phyloP scores from a whole-genome alignment of 2,797 vertebrate genomes.

The Fundulus diaphanus region DNA sequence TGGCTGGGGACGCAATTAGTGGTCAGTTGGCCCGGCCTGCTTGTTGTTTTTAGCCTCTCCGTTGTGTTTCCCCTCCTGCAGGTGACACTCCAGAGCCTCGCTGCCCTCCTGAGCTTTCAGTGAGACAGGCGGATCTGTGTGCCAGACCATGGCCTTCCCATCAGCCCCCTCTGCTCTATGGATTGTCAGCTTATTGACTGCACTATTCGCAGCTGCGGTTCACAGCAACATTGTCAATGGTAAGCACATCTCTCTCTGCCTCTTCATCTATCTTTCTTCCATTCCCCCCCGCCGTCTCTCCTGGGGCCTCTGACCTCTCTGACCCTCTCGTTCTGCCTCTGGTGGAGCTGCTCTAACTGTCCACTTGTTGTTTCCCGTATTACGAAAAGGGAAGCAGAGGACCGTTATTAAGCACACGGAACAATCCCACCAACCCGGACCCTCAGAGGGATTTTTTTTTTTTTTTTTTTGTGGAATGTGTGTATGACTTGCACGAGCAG shows the following conservation, averaged over 20 bases:
- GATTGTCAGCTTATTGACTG: constrained; percentile 68
- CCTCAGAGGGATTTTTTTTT: constrained; percentile 71
- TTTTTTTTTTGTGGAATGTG: constrained; percentile 71
- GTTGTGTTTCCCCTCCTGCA: constrained; percentile 59
- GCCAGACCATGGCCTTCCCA: constrained; percentile 75
- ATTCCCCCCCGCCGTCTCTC: constrained; percentile 16
- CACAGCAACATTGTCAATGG: constrained; percentile 72
- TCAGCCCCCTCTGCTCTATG: constrained; percentile 60
- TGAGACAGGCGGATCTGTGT: constrained; percentile 67
- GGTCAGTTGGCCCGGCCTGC: constrained; percentile 32
- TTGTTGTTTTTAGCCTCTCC: constrained; percentile 52
- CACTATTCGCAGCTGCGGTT: constrained; percentile 62
- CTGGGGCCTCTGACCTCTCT: constrained; percentile 57
- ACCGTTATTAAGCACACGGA: constrained; percentile 74
- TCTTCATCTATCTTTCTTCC: constrained; percentile 34
- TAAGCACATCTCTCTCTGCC: constrained; percentile 38
- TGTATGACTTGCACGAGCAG: constrained; percentile 54
- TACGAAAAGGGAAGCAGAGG: constrained; percentile 71
- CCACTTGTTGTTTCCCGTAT: constrained; percentile 64
- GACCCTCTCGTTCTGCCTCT: constrained; percentile 37
- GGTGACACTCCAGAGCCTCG: constrained; percentile 71
- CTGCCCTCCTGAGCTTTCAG: constrained; percentile 71
- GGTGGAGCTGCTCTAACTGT: constrained; percentile 53
- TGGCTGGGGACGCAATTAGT: constrained; percentile 61
- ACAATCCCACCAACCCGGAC: constrained; percentile 55